Conservation (phyloP, 2,888 invertebrate genomes). For the Trachelus stipa region DNA sequence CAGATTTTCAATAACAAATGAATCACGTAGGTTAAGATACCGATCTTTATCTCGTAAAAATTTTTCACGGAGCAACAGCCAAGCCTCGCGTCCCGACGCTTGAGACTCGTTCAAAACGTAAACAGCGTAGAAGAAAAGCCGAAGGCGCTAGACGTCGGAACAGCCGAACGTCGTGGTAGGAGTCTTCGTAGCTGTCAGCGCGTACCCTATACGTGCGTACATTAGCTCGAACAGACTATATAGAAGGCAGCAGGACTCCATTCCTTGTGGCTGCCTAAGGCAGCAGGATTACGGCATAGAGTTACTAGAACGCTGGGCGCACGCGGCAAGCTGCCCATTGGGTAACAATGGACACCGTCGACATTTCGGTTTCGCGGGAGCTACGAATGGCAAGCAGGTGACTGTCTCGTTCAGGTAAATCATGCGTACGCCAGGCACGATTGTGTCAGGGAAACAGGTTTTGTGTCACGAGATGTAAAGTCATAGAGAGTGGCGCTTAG, state of each 20-base stretch:
- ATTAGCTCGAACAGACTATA: not conserved
- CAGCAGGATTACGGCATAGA: not conserved
- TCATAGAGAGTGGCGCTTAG: not conserved
- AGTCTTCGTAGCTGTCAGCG: not conserved
- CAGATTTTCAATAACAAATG: not conserved
- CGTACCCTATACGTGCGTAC: not conserved
- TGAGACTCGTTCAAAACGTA: not conserved
- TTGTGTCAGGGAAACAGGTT: conserved; percentile 13
- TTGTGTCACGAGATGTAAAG: conserved; percentile 13
- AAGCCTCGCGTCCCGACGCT: not conserved
- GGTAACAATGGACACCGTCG: not conserved
- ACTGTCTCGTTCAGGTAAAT: conserved; percentile 47
- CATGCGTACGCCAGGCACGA: conserved; percentile 32
- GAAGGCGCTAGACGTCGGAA: not conserved
- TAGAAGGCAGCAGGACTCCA: not conserved
- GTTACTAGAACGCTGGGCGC: not conserved
- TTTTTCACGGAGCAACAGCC: not conserved
- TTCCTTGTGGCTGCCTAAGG: too few relatives aligned
- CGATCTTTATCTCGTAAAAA: not conserved
- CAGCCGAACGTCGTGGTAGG: not conserved
- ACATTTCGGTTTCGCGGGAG: not conserved
- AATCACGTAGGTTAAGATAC: not conserved
- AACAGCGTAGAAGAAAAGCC: not conserved
- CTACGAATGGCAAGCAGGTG: conserved; percentile 30
- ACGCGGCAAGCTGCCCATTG: not conserved